Evolutionary conservation across 2,113 vertebrate species (phyloP).

Genomic region (Oreamnos americanus): DNA sequence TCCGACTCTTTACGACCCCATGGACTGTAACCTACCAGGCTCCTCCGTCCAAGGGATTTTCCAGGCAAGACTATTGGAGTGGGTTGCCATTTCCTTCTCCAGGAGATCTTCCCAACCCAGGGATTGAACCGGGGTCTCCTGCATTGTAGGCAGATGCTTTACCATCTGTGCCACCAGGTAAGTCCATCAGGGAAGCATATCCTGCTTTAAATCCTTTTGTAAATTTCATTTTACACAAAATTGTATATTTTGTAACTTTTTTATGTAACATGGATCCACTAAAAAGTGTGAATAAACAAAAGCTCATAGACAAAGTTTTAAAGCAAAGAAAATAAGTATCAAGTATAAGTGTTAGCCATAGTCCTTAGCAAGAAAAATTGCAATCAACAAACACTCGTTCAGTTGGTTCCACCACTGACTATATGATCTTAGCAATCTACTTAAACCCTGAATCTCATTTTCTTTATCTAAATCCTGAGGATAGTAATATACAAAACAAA

Average conservation of each 20-base stretch:
- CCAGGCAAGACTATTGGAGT: not conserved
- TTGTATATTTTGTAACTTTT: not conserved
- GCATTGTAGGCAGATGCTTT: not conserved
- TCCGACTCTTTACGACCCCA: too few species aligned
- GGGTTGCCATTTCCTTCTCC: not conserved
- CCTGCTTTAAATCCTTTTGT: not conserved
- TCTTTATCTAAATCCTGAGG: not conserved
- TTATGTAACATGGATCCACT: not conserved
- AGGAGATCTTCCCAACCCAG: not conserved
- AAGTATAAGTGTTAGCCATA: not conserved
- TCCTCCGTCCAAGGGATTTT: too few species aligned
- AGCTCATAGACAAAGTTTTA: not conserved
- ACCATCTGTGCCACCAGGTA: not conserved
- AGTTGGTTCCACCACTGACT: not conserved
- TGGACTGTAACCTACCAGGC: too few species aligned
- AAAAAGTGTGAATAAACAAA: not conserved
- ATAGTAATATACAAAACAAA: not conserved
- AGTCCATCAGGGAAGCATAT: not conserved
- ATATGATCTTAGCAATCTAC: not conserved
- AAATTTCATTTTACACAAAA: not conserved
- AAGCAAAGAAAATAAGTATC: not conserved
- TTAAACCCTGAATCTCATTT: not conserved
- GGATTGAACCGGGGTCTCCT: not conserved
- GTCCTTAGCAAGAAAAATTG: not conserved
- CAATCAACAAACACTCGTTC: not conserved